Evolutionary conservation across 2,888 invertebrate species (phyloP), one percentile per base, ranked within the genome.

Genomic region (Eugnorisma glareosa): DNA sequence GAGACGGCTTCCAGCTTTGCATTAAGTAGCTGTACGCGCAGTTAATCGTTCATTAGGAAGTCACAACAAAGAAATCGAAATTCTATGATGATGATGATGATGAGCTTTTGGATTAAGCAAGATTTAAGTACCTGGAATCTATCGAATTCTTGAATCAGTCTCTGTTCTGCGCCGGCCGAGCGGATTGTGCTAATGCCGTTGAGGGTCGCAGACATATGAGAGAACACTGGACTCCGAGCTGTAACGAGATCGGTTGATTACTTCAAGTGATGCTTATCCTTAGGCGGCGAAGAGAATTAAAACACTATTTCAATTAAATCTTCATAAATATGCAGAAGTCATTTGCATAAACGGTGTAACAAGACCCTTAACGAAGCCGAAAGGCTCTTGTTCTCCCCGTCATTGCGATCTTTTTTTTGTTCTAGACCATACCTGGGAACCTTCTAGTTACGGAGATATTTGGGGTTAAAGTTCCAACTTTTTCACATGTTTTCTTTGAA

Each of bases 141-240:
- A 90, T 98, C 98, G 88, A 98, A 98, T 89, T 98, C 98, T 88
- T 97, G 97, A 67, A 97, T 97, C 71, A 99, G 97, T 89, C 98
- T 97, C 83, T 97, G 96, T 93, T 99, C 98, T 2, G 98, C 98
- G 37, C 97, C 97, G 2, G 98, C 97, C 0, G 99, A 98, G 78
- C 99, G 97, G 81, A 99, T 99, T 0, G 99, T 99, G 57, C 98
- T 97, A 48, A 99, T 97, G 2, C 99, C 99, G 81, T 98, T 97
- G 13, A 99, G 95, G 0, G 99, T 98, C 0, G 99, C 98, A n/a
- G 98, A 98, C 86, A 99, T 97, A 92, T 99, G 99, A 0, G 99
- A 98, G 93, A 99, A 99, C 0, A 99, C 98, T 0, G 99, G 99
- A 94, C 99, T 99, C 82, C 98, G 97, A 77, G 98, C 98, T 99